Evolutionary conservation across 2,888 invertebrate species (phyloP).

Genomic region (Schizotus pectinicornis): DNA sequence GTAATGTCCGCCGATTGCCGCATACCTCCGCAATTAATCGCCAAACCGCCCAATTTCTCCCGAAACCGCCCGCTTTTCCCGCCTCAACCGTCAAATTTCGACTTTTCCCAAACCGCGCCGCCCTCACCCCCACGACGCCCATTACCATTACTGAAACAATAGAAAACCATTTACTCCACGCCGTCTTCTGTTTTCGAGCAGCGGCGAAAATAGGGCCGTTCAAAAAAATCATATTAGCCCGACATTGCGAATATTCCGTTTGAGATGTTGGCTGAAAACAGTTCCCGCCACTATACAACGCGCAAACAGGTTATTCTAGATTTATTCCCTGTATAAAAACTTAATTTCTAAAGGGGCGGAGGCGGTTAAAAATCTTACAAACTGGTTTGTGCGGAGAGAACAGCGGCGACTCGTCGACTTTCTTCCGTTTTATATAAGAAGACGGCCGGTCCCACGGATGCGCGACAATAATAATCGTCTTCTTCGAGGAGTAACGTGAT

Average conservation of each 20-base stretch:
- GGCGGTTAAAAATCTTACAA: constrained; percentile 56
- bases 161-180: too few species aligned
- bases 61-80: background rate
- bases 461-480: too few species aligned
- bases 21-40: constrained; percentile 12
- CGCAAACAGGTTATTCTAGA: constrained; percentile 57
- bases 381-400: constrained; percentile 41
- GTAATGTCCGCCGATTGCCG: constrained; percentile 12
- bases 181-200: background rate
- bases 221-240: constrained; percentile 44
- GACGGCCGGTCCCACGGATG: too few species aligned
- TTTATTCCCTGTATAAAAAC: constrained; percentile 50
- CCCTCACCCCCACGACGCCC: background rate
- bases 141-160: background rate
- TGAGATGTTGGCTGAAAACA: constrained; percentile 25
- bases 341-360: constrained; percentile 56
- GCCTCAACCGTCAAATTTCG: background rate
- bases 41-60: background rate
- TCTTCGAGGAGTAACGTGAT: too few species aligned
- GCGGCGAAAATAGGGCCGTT: constrained; percentile 48
- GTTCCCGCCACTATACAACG: constrained; percentile 37
- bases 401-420: constrained; percentile 27
- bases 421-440: background rate
- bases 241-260: constrained; percentile 45
- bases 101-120: background rate